A percentile compares a stretch with the other conserved stretches of the same genome.
Conservation (phyloP, 2,888 invertebrate species). For the Crepidodera aurea region DNA sequence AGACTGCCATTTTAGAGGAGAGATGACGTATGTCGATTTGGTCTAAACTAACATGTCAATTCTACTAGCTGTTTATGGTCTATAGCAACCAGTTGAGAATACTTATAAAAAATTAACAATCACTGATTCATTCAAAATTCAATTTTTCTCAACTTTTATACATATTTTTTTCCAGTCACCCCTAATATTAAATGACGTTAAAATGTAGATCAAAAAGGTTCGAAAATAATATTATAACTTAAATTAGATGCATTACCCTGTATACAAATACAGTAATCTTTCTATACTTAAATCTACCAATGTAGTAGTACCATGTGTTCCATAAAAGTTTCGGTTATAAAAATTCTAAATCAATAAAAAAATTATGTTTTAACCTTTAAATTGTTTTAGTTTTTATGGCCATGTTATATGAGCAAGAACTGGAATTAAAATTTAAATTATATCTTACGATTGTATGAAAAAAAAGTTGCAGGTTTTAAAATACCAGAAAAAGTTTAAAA, state of each 20-base stretch:
- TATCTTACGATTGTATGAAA: no score
- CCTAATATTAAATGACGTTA: constrained; percentile 38
- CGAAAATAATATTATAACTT: constrained; percentile 32
- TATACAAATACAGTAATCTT: constrained; percentile 42
- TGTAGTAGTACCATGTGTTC: constrained; percentile 41
- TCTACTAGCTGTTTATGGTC: constrained; percentile 37
- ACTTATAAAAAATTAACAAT: constrained; percentile 33
- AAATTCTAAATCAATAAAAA: not conserved
- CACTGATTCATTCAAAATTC: not conserved
- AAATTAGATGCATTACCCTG: constrained; percentile 41
- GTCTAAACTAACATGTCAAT: not conserved
- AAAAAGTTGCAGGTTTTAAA: no score
- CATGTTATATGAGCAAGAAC: no score
- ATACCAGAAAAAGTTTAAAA: no score
- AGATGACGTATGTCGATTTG: not conserved
- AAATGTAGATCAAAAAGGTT: constrained; percentile 41
- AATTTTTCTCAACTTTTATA: not conserved
- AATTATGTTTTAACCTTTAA: not conserved
- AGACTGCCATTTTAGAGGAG: not conserved
- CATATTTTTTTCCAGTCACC: constrained; percentile 24
- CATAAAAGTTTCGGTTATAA: constrained; percentile 30
- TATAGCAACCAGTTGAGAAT: constrained; percentile 42
- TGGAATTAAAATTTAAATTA: no score
- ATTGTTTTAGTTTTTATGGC: no score
- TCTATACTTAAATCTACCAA: constrained; percentile 39